These are phyloP conservation scores for Halictus quadricinctus DNA, from an alignment of 2,888 invertebrate genomes.

Conservation along the genomic window DNA sequence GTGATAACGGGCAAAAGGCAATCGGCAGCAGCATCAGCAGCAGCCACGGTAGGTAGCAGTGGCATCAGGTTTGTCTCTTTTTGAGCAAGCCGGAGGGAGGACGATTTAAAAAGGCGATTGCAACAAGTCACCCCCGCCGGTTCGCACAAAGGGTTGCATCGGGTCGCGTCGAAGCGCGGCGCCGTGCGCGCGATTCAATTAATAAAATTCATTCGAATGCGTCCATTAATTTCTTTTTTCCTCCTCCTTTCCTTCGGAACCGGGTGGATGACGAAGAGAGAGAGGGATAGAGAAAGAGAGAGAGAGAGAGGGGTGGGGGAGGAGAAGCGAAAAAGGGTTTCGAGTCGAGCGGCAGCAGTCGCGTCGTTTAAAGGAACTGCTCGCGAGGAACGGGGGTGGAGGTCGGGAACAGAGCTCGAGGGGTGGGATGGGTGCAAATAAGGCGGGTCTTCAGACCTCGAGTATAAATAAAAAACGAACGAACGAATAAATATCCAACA, in stretches of 20 bases:
- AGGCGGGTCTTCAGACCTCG: conserved; percentile 77
- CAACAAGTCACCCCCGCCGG: conserved; percentile 72
- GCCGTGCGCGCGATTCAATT: conserved; percentile 78
- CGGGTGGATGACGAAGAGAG: background rate
- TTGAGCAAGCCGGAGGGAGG: conserved; percentile 47
- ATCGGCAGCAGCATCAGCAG: conserved; percentile 53
- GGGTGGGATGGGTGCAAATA: conserved; percentile 74
- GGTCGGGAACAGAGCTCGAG: conserved; percentile 64
- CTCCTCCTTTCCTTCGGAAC: background rate
- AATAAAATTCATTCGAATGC: conserved; percentile 81
- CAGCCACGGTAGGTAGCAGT: background rate
- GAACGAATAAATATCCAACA: conserved; percentile 81
- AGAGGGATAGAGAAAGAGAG: background rate
- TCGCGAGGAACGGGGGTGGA: conserved; percentile 63
- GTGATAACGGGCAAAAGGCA: conserved; percentile 69
- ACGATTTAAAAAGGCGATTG: conserved; percentile 67
- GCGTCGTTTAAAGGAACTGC: conserved; percentile 75
- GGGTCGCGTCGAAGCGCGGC: conserved; percentile 69
- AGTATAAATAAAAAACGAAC: conserved; percentile 81
- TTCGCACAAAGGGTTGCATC: conserved; percentile 63
- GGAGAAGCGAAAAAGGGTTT: conserved; percentile 75
- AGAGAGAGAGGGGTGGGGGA: background rate
- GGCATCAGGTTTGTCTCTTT: conserved; percentile 54
- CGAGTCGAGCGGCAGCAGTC: conserved; percentile 69
- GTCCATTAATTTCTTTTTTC: conserved; percentile 76